phyloP scores from a whole-genome alignment of 2,113 vertebrate genomes.

The Eudyptes chrysolophus region DNA sequence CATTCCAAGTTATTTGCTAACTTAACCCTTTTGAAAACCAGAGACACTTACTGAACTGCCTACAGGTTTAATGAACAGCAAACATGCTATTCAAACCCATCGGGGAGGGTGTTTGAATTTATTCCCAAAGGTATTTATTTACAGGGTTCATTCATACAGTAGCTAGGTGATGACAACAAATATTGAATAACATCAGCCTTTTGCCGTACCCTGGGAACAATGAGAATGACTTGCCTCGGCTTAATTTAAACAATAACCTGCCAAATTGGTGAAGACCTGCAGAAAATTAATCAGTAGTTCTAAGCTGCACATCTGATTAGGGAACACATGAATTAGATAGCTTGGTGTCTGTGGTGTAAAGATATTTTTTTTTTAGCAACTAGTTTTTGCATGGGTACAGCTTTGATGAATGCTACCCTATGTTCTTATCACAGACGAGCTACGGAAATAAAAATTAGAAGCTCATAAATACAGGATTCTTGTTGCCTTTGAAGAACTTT shows the following conservation, averaged over 20 bases:
- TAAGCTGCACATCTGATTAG: neutral
- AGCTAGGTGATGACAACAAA: neutral
- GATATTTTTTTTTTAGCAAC: neutral
- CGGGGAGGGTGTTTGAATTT: neutral
- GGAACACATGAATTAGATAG: neutral
- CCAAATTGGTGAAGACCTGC: neutral
- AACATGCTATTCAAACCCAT: neutral
- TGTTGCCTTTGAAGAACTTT: conserved; percentile 45
- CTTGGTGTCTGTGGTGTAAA: neutral
- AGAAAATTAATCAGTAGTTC: neutral
- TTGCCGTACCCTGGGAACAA: neutral
- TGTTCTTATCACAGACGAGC: conserved; percentile 30
- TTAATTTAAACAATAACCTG: neutral
- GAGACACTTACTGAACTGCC: neutral
- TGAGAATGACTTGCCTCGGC: neutral
- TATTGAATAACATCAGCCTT: neutral
- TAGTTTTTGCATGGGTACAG: neutral
- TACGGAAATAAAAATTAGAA: conserved; percentile 49
- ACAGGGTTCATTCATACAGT: neutral
- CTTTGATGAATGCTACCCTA: conserved; percentile 19
- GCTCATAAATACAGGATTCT: conserved; percentile 40
- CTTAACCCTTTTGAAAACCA: conserved; percentile 21
- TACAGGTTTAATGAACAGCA: neutral
- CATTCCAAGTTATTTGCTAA: neutral
- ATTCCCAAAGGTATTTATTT: neutral